phyloP scores from a whole-genome alignment of 2,113 vertebrate genomes.

The Bubalus kerabau region DNA sequence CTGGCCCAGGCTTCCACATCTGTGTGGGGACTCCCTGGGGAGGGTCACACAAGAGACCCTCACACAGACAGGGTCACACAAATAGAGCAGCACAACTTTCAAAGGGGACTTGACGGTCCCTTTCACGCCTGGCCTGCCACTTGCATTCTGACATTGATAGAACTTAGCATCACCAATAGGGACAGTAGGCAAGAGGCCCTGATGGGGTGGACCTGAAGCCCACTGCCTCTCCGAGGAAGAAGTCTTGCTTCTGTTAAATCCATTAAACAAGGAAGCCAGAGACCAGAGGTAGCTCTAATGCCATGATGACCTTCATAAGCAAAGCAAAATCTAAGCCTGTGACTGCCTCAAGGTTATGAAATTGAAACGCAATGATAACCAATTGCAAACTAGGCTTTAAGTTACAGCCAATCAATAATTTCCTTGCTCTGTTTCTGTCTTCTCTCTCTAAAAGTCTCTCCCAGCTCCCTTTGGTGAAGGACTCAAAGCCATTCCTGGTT shows the following conservation, averaged over 20 bases:
- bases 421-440: neutral
- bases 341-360: neutral
- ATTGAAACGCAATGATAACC: neutral
- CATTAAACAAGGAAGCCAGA: neutral
- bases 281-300: neutral
- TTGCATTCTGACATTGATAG: neutral
- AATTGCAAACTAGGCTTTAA: neutral
- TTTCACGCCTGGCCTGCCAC: neutral
- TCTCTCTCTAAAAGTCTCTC: neutral
- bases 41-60: neutral
- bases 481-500: neutral
- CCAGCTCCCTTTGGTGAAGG: neutral
- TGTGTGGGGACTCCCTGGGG: neutral
- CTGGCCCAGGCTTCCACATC: neutral
- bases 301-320: neutral
- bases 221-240: neutral
- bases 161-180: neutral
- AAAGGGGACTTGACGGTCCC: neutral
- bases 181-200: neutral
- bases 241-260: neutral
- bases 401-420: neutral
- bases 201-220: neutral
- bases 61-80: neutral
- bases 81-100: neutral
- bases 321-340: neutral